Evolutionary conservation across 2,888 invertebrate genomes (phyloP).

Genomic region (Patella depressa): DNA sequence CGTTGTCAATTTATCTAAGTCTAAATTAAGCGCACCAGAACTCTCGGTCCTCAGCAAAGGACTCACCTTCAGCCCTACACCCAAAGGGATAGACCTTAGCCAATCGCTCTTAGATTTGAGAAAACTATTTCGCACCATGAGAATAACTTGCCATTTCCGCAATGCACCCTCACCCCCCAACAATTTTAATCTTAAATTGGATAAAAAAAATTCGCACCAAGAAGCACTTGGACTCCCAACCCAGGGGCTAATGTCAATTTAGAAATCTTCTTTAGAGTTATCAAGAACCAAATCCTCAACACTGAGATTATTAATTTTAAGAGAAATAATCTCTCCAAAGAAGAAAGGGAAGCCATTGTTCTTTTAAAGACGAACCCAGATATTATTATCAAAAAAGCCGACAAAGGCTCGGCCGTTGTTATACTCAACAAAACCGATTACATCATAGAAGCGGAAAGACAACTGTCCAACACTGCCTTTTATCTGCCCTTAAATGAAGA

Average conservation of each 20-base stretch:
- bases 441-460: background rate
- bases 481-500: background rate
- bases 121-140: background rate
- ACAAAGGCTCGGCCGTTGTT: constrained; percentile 7
- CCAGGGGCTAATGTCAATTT: background rate
- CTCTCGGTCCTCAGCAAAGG: background rate
- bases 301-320: background rate
- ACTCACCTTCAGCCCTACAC: constrained; percentile 5
- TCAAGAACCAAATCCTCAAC: background rate
- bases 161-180: background rate
- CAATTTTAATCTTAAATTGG: background rate
- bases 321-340: background rate
- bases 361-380: background rate
- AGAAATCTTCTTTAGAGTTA: background rate
- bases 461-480: background rate
- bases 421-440: background rate
- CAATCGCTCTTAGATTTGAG: background rate
- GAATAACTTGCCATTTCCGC: background rate
- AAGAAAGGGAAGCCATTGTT: background rate
- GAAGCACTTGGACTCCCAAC: constrained; percentile 1
- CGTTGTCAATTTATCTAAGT: background rate
- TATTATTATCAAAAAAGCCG: constrained; percentile 1
- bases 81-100: background rate
- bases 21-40: background rate
- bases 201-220: background rate